Conservation (phyloP, 2,113 vertebrate genomes). For the Peromyscus californicus region DNA sequence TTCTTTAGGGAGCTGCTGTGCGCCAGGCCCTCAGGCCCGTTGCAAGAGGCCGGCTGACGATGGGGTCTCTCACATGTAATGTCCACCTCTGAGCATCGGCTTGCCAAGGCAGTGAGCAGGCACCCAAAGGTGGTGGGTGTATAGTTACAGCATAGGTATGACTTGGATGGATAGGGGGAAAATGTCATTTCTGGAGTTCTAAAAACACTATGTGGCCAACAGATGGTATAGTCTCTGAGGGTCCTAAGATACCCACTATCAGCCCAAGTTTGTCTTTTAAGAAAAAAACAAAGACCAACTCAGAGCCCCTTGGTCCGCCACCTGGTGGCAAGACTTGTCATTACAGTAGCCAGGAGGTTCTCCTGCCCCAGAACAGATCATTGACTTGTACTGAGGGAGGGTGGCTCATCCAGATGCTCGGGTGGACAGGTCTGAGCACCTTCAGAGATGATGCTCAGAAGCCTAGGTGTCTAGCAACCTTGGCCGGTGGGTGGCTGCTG, state of each 20-base stretch:
- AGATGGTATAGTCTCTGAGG: rapidly evolving
- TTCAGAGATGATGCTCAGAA: neutral
- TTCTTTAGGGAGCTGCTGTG: neutral
- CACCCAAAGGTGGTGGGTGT: neutral
- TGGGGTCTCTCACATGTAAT: neutral
- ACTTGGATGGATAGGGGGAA: neutral
- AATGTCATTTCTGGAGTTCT: neutral
- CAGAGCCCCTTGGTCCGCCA: neutral
- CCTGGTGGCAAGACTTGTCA: slow-evolving; percentile 3
- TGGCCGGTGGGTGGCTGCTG: too few species aligned
- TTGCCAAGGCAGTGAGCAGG: neutral
- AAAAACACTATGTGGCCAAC: neutral
- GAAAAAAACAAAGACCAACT: neutral
- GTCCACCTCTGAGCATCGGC: neutral
- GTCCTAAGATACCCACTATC: rapidly evolving
- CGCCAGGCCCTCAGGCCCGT: neutral
- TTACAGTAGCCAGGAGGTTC: rapidly evolving
- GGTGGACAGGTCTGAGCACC: neutral
- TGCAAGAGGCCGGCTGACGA: neutral
- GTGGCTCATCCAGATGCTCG: neutral
- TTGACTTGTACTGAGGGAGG: neutral
- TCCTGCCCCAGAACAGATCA: too few species aligned
- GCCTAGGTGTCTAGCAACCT: neutral
- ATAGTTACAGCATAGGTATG: rapidly evolving
- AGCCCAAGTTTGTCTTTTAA: rapidly evolving